Base-by-base conservation (phyloP, 2,113 vertebrate species). In the Nettapus auritus region DNA sequence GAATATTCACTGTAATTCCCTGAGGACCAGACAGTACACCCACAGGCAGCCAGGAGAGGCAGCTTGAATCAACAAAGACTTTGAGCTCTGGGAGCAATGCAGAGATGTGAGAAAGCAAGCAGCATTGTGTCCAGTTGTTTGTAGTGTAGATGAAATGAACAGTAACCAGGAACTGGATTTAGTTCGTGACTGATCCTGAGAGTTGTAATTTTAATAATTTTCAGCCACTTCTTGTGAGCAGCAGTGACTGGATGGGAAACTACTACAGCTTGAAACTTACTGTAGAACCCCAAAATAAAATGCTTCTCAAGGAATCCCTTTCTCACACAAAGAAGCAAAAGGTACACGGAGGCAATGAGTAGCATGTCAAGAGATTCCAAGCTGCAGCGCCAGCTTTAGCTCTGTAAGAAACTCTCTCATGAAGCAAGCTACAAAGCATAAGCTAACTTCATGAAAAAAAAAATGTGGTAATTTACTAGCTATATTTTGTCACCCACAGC, bases 371-470 rank as follows among this genome's bases (percentile, higher is more conserved):
- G 52, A 86, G 52, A 86, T 23, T 71, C 78, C 38, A 15, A 21
- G 57, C 66, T 84, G n/a, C 76, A 57, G 73, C 90, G 56, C 33
- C 48, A 78, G 23, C 46, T 75, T 75, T 73, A 93, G 42, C 33
- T 90, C 36, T 55, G 11, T 70, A 86, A 60, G 71, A 78, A 83
- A 91, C 22, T 56, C 69, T 56, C 48, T 87, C 80, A 56, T 21
- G 42, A 92, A 26, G 16, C n/a, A 63, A 62, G 31, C 50, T 86
- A 25, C 74, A 79, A 91, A 78, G 86, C 86, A 66, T 57, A 31
- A 90, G 74, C 73, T 92, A 90, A 92, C 93, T 87, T 84, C 26
- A 79, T 77, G 88, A 77, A 87, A 76, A 81, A 83, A 75, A 46
- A 66, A 36, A 66, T 40, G 70, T 93, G 63, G 79, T 67, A 91